Base-by-base conservation (phyloP, 2,888 invertebrate genomes). In the Operophtera brumata region DNA sequence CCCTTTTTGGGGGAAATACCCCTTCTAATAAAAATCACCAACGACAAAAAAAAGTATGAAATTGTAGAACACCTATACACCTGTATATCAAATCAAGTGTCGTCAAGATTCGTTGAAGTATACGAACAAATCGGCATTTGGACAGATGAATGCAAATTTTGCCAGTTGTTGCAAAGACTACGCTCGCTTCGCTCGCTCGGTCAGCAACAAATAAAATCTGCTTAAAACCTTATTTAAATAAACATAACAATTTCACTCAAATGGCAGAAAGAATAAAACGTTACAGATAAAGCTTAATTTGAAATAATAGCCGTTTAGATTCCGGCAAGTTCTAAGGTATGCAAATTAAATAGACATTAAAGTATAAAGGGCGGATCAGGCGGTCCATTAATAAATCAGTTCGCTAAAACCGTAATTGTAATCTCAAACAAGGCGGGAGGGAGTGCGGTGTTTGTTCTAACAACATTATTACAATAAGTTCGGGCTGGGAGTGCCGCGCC, bases 401-500 rank as follows among this genome's bases (percentile, higher is more conserved):
- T 86, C 84, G 88, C 89, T 88, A 88, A 89, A 89, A 84, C 90
- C 88, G 89, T 90, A 90, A 90, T 89, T 89, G 89, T 88, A 88
- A 89, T 88, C 88, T 88, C 89, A 89, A 89, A 88, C 88, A 89
- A 83, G 84, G 82, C 77, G 75, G 58, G 78, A 80, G 84, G 83
- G 86, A 71, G 80, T 70, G 73, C 78, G 73, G 78, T 89, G 90
- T 89, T 90, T 90, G 84, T 81, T 87, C 83, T 87, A 84, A 88
- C 85, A 90, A 90, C 89, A 90, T 89, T 89, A 87, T 89, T 89
- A 89, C 86, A 90, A 89, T 88, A 89, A 89, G 86, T 87, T 89
- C 70, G 82, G 84, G 78, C 66, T 77, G 76, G 60, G 57, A 62
- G 64, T 58, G 44, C 57, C 54, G 56, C 57, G 67, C 74, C 66